These are phyloP conservation scores for Enchytraeus crypticus DNA, from an alignment of 2,888 invertebrate species.

Conservation along the genomic window DNA sequence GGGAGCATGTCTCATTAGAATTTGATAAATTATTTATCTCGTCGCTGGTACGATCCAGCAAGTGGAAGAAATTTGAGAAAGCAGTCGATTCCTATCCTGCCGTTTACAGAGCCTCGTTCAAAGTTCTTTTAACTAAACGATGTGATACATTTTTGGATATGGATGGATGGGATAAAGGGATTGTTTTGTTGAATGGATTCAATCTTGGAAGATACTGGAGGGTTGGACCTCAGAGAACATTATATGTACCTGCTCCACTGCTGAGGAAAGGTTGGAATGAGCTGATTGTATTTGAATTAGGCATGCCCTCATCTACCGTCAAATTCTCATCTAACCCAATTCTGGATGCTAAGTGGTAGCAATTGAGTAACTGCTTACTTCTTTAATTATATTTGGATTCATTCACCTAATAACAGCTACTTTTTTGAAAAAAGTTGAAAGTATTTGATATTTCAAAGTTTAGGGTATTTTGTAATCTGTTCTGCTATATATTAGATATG, in stretches of 20 bases:
- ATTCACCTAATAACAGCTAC: too few species aligned
- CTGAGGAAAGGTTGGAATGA: slow-evolving; percentile 8
- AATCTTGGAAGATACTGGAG: slow-evolving; percentile 16
- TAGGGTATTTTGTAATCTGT: too few species aligned
- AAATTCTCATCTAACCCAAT: neutral
- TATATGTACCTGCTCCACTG: slow-evolving; percentile 15
- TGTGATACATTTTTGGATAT: slow-evolving; percentile 15
- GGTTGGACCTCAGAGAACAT: slow-evolving; percentile 15
- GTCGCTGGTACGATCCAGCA: neutral
- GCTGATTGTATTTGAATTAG: slow-evolving; percentile 16
- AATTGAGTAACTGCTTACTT: too few species aligned
- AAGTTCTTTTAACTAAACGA: neutral
- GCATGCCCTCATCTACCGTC: neutral
- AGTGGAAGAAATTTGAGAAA: slow-evolving; percentile 1
- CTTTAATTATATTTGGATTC: too few species aligned
- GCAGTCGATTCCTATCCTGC: neutral
- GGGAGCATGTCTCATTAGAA: slow-evolving; percentile 19
- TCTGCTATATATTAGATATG: too few species aligned
- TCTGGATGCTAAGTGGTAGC: neutral
- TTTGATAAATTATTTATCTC: slow-evolving; percentile 14
- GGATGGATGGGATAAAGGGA: slow-evolving; percentile 12
- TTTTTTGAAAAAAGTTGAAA: too few species aligned
- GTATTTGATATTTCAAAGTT: too few species aligned
- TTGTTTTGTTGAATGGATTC: slow-evolving; percentile 16
- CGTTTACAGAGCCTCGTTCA: neutral